Percentiles rank a stretch among this genome's conserved stretches.
These are phyloP conservation scores for Ancistrus triradiatus DNA, from an alignment of 2,113 vertebrate genomes.

Conservation along the genomic window DNA sequence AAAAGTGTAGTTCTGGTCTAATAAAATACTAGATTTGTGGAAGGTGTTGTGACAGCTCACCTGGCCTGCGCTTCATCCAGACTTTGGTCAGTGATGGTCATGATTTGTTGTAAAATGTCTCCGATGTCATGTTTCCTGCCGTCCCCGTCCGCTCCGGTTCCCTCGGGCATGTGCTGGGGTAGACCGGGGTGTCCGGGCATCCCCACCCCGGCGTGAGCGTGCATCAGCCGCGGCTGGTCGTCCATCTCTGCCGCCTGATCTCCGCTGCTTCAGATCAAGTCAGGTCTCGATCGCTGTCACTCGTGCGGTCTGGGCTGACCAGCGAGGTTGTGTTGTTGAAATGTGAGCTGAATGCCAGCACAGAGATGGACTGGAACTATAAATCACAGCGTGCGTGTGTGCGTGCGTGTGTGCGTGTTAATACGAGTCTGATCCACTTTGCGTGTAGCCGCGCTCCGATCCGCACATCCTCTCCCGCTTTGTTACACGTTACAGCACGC, in stretches of 20 bases:
- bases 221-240: constrained; percentile 94
- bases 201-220: constrained; percentile 88
- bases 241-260: constrained; percentile 76
- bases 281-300: constrained; percentile 34
- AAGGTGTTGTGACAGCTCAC: constrained; percentile 62
- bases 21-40: too few relatives aligned
- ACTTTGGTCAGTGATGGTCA: constrained; percentile 99
- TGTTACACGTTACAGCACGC: constrained; percentile 68
- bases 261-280: constrained; percentile 43
- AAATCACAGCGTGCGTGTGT: constrained; percentile 7
- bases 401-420: too few relatives aligned
- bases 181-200: constrained; percentile 93
- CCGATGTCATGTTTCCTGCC: constrained; percentile 97
- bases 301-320: constrained; percentile 23
- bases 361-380: not conserved
- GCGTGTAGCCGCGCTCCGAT: constrained; percentile 59
- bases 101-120: constrained; percentile 98
- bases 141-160: constrained; percentile 84
- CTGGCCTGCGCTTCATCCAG: constrained; percentile 98
- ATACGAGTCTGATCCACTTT: too few relatives aligned
- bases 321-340: constrained; percentile 10
- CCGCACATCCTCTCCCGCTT: constrained; percentile 67
- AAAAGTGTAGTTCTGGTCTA: too few relatives aligned
- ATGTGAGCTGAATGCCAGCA: constrained; percentile 7
- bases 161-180: constrained; percentile 91